Conservation (phyloP, 2,797 vertebrate genomes). For the Epinephelus awoara region DNA sequence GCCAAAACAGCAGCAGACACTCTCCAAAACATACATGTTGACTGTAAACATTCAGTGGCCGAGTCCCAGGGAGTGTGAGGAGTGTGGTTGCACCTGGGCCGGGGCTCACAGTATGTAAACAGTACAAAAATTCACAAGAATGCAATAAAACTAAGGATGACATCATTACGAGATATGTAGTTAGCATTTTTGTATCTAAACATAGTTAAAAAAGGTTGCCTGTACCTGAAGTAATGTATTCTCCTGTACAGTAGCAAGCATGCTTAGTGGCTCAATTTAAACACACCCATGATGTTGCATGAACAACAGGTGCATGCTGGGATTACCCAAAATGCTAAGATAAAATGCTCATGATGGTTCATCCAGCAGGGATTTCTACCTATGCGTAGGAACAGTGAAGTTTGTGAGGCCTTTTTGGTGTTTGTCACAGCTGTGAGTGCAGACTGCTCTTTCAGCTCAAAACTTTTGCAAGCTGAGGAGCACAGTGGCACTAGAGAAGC, state of each 20-base stretch:
- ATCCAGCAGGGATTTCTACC: background rate
- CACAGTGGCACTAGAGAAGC: background rate
- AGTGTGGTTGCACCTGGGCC: background rate
- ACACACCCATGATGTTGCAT: background rate
- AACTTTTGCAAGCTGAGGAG: background rate
- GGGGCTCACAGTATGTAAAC: background rate
- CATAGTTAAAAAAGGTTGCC: background rate
- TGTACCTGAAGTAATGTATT: background rate
- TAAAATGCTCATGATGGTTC: background rate
- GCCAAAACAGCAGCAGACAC: background rate
- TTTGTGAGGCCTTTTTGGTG: background rate
- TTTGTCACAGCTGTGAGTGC: background rate
- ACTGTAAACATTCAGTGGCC: background rate
- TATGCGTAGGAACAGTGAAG: background rate
- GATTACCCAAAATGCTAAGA: background rate
- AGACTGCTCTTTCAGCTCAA: background rate
- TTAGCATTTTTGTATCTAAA: background rate
- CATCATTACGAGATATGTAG: background rate
- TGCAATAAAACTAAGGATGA: background rate
- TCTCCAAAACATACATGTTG: background rate
- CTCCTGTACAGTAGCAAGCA: no score
- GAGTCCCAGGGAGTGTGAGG: background rate
- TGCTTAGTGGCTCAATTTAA: background rate
- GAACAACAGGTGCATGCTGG: background rate
- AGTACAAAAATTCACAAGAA: background rate